Base-by-base conservation (phyloP, 2,797 vertebrate species). In the Poecile montanus region DNA sequence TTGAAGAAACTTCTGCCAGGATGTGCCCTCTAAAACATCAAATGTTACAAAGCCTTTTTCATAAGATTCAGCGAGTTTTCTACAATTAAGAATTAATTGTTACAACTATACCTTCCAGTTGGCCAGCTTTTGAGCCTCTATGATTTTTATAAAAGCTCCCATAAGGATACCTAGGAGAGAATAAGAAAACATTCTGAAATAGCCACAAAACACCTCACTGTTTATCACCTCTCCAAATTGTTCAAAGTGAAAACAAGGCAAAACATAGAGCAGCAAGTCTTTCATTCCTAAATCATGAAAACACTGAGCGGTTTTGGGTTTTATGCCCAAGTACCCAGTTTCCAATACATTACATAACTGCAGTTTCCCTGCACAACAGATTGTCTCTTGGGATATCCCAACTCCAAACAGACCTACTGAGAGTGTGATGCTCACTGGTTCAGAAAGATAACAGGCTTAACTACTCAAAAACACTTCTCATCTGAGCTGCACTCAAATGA, bases 121-220 rank as follows among this genome's bases (percentile, higher is more conserved):
- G 94, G 99, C 99, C 97, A 99, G 98, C 96, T 99, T 98, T 96
- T 99, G 99, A 95, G 98, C 99, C 97, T 99, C 99, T 95, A 99
- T 99, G 96, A 99, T 98, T 98, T 99, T 99, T 97, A 99, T 99
- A 95, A 99, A 98, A 53, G 99, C 99, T 97, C 99, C 99, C 99
- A 99, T 99, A 92, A 99, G 98, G 96, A 99, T 99, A 88, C 99
- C 99, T 99, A 97, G 76, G 70, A 96, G 91, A 97, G 89, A 96
- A 95, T 18, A 61, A 94, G 61, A 95, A 27, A 85, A 94, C 40
- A 51, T 81, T 53, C 67, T 93, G 78, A 92, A 86, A 85, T 13
- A 73, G 3, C 47, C 75, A 91, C 50, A 63, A 60, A 88, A 75
- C 15, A 32, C 14, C 10, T 20, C 21, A 57, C 17, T 72, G 25